Base-by-base conservation (phyloP, 2,797 vertebrate species). In the Huso huso region DNA sequence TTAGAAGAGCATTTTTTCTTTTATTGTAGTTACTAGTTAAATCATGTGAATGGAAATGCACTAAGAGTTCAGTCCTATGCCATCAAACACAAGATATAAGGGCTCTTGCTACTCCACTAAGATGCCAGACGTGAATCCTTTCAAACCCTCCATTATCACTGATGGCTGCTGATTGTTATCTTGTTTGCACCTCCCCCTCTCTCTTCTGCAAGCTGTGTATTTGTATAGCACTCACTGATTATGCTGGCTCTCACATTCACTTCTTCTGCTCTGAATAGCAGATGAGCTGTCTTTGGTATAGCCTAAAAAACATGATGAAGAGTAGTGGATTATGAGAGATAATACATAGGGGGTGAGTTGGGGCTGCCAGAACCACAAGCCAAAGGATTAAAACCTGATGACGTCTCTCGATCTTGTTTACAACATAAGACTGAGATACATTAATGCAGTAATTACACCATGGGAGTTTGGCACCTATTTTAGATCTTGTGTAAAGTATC, bases 121-220 rank as follows among this genome's bases (percentile, higher is more conserved):
- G 74, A 70, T 68, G 71, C 66, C 48, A 68, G 65, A 73, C 73
- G 68, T 75, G 78, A 74, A 79, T 77, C 77, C 74, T 70, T 70
- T 72, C 71, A 76, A 77, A 65, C 72, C 72, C 74, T 68, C 78
- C 76, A 84, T 89, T 86, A 91, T 89, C 86, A 87, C 84, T 68
- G 71, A 84, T 92, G 90, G 91, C 90, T 90, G 87, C 88, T 86
- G 86, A 90, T 89, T 91, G 88, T 90, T 89, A 83, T 84, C 83
- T 84, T 88, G 89, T 90, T 91, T 88, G 83, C 78, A 80, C 83
- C 83, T 84, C 86, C 87, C 76, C 85, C 83, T 83, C 77, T 37
- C 23, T 86, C 77, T 37, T 37, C 76, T 83, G 79, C 88, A 86
- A 70, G 87, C 88, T 88, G 86, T 66, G 84, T 88, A 83, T 90